A percentile compares a stretch with the other conserved stretches of the same genome.
Conservation (phyloP, 2,888 invertebrate species). For the Temnothorax ravouxi region DNA sequence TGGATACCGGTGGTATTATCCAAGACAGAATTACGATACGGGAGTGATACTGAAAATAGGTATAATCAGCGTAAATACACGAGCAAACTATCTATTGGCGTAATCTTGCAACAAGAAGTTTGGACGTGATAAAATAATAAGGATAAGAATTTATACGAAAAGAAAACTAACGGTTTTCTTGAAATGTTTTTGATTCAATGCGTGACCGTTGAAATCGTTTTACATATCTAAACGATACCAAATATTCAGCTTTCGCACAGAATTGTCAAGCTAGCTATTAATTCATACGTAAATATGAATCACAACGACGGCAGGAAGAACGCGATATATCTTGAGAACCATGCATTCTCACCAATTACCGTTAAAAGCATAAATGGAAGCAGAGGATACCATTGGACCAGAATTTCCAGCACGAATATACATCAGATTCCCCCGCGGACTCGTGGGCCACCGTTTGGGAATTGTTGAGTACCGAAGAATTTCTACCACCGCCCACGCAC, state of each 20-base stretch:
- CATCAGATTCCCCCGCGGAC: not conserved
- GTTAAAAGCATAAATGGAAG: slow-evolving; percentile 40
- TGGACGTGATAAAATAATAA: not conserved
- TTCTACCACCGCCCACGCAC: not conserved
- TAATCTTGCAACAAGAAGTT: not conserved
- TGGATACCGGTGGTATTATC: not conserved
- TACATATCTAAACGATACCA: not conserved
- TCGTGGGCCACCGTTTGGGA: not conserved
- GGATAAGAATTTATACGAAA: not conserved
- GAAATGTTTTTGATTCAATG: not conserved
- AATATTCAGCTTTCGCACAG: not conserved
- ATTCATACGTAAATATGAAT: slow-evolving; percentile 13
- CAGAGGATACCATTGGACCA: not conserved
- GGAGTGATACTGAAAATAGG: not conserved
- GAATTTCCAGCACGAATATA: not conserved
- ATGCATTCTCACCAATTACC: slow-evolving; percentile 22
- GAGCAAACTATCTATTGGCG: not conserved
- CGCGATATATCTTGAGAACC: not conserved
- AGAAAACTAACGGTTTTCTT: not conserved
- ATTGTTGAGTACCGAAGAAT: slow-evolving; percentile 8
- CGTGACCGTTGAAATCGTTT: not conserved
- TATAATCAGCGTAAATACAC: not conserved
- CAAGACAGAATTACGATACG: not conserved
- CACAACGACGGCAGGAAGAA: slow-evolving; percentile 1
- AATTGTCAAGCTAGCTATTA: not conserved